phyloP scores from a whole-genome alignment of 37 sponge, comb jelly and placozoan species.

The Petrosia ficiformis region DNA sequence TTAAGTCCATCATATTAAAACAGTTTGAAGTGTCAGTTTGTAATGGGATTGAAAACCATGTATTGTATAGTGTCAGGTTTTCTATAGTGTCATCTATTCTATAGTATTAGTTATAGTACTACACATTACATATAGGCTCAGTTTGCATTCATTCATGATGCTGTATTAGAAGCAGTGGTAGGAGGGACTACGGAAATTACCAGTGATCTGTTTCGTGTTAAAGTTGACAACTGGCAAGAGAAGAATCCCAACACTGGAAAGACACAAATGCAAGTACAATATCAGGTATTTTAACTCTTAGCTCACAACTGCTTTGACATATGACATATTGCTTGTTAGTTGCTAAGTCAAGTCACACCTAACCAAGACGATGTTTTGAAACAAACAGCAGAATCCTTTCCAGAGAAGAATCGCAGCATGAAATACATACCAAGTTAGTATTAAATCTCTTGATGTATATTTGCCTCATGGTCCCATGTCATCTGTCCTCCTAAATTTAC shows the following conservation, averaged over 20 bases:
- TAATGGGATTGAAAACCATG: too few relatives aligned
- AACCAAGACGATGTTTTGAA: constrained; percentile 15
- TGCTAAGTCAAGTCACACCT: constrained; percentile 44
- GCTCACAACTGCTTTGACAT: too few relatives aligned
- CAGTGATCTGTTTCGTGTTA: too few relatives aligned
- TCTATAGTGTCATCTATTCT: too few relatives aligned
- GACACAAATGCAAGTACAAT: background rate
- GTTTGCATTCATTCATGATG: constrained; percentile 12
- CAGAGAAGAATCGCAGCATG: constrained; percentile 32
- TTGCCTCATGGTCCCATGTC: too few relatives aligned
- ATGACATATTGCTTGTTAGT: too few relatives aligned
- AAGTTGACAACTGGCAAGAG: background rate
- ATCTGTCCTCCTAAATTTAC: too few relatives aligned
- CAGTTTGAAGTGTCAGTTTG: too few relatives aligned
- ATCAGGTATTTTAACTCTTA: constrained; percentile 31
- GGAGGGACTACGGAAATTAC: constrained; percentile 4
- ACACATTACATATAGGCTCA: constrained; percentile 10
- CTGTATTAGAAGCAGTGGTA: background rate
- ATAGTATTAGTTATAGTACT: too few relatives aligned
- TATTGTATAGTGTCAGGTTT: too few relatives aligned
- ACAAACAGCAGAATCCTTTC: constrained; percentile 5
- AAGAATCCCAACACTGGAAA: background rate
- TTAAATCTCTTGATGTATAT: too few relatives aligned
- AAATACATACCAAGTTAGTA: constrained; percentile 28
- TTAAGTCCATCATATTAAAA: too few relatives aligned